Base-by-base conservation (phyloP, 2,888 invertebrate genomes). In the Microctonus aethiopoides region DNA sequence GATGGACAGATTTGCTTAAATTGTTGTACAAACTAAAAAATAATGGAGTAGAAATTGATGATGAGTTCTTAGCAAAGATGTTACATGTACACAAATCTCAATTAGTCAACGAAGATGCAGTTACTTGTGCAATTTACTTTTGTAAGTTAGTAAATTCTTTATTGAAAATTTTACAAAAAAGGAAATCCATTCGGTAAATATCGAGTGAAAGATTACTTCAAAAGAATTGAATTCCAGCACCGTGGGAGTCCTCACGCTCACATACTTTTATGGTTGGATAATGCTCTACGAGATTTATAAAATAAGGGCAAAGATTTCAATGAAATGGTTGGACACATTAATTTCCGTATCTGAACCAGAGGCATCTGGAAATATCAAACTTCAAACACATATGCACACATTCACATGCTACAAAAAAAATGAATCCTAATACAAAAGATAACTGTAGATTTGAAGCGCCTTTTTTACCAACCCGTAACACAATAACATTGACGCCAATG, bases 181-280 rank as follows among this genome's bases (percentile, higher is more conserved):
- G 77, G 64, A 78, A 83, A 77, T 79, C 83, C 83, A 9, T 84
- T 83, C 46, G 77, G 79, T 54, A 9, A 80, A 70, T 80, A 82
- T 75, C 65, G 72, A 63, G 77, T 85, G 6, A 7, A 64, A 34
- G 63, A 86, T 76, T 75, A 76, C 52, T 86, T 86, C 74, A 39
- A 80, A 75, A 73, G 82, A 4, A 82, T 85, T 72, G 84, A 86
- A 74, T 86, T 87, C 65, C 84, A 84, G 69, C 81, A 85, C 77
- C 74, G 80, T 68, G 86, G 84, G 73, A 86, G 85, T 70, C 86
- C 86, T 0, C 83, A 82, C 71, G 85, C 84, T 11, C 86, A 86
- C 39, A 83, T 85, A 77, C 79, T 87, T 34, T 4, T 86, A 71
- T 87, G 86, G 86, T 76, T 87, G 16, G 73, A 84, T 46, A 65